Base-by-base conservation (phyloP, 2,888 invertebrate genomes). In the Melolontha melolontha region DNA sequence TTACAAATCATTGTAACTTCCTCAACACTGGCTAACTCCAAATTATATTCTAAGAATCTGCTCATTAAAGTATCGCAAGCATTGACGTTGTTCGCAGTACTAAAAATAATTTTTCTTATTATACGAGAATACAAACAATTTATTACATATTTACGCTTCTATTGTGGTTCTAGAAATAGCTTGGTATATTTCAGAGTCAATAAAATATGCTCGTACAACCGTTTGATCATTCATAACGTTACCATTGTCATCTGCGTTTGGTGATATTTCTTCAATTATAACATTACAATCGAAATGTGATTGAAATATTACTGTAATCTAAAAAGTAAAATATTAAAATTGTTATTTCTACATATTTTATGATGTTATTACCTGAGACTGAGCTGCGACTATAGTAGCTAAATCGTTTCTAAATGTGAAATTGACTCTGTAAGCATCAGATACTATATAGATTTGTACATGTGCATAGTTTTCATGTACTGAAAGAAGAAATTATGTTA, bases 361-460 rank as follows among this genome's bases (percentile, higher is more conserved):
- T 6, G 5, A 5, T 29, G 4, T 29, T 29, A 87, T 86, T 79
- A 89, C 89, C 74, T 71, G 85, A 84, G 57, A 78, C 78, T 70
- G 77, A 79, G 70, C 84, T 74, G 1, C 77, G 71, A 70, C 83
- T 79, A 89, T 80, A 50, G 83, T 76, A 0, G 84, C 79, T 16
- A 86, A 71, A 0, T 81, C 79, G 74, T 90, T 89, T 62, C 82
- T 78, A 76, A 90, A 90, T 34, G 80, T 81, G 77, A 90, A 88
- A 70, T 81, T 82, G 0, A 90, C 86, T 27, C 87, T 83, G 80
- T 89, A 88, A 42, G 80, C 80, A 2, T 85, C 82, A 0, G 89
- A 85, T 62, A 90, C 85, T 54, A 90, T 81, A 79, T 87, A 89
- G 49, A 91, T 82, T 74, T 87, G 87, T 2, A 88, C 86, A 6